A percentile compares a stretch with the other conserved stretches of the same genome.
Conservation (phyloP, 2,797 vertebrate species). For the Brachymystax lenok region DNA sequence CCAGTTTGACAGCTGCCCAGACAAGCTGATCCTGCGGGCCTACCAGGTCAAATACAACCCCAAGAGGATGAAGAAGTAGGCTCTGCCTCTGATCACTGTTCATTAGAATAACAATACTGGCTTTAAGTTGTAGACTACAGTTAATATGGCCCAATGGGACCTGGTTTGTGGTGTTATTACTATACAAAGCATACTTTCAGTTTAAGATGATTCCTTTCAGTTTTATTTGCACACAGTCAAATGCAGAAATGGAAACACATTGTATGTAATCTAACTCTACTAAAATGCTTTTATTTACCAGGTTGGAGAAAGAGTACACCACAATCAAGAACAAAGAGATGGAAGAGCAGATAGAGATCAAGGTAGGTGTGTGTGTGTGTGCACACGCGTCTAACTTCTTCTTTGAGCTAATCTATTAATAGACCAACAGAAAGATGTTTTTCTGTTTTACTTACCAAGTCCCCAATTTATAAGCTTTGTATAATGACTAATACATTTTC, state of each 20-base stretch:
- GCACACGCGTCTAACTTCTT: neutral
- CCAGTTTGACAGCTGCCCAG: constrained; percentile 94
- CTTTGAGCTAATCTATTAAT: neutral
- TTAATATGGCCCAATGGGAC: neutral
- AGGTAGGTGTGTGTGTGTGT: constrained; percentile 71
- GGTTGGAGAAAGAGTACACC: constrained; percentile 95
- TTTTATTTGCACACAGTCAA: neutral
- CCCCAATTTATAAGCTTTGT: neutral
- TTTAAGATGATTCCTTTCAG: neutral
- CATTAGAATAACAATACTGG: neutral
- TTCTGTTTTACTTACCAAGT: neutral
- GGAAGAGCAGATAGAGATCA: constrained; percentile 98
- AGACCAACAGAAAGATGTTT: neutral
- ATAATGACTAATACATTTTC: neutral
- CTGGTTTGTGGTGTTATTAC: neutral
- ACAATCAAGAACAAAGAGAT: constrained; percentile 97
- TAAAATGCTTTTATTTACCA: constrained; percentile 49
- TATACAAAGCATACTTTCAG: neutral
- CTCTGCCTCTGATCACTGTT: constrained; percentile 16
- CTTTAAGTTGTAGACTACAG: neutral
- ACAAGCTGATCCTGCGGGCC: constrained; percentile 91
- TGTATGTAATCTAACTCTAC: neutral
- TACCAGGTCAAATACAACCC: constrained; percentile 97
- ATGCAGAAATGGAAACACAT: neutral
- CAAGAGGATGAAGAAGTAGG: constrained; percentile 97